Conservation (phyloP, 1,140 invertebrate species). For the Anastatus disparis region DNA sequence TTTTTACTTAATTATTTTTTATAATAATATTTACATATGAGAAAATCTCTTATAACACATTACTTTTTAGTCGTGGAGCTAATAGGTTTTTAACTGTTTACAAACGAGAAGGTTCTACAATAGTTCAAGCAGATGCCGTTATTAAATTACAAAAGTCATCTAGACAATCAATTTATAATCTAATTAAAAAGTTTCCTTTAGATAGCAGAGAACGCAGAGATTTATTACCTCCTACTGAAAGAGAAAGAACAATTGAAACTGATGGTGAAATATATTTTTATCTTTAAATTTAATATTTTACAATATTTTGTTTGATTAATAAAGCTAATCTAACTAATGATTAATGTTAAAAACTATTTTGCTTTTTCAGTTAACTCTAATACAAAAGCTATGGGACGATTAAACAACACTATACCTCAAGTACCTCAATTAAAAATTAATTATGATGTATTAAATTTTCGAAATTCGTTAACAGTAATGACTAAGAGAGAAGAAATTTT, state of each 20-base stretch:
- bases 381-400: conserved; percentile 69
- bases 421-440: conserved; percentile 69
- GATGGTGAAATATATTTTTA: conserved; percentile 51
- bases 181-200: conserved; percentile 77
- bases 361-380: conserved; percentile 63
- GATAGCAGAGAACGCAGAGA: conserved; percentile 78
- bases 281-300: too few species aligned
- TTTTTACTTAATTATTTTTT: conserved; percentile 55
- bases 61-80: conserved; percentile 71
- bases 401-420: conserved; percentile 74
- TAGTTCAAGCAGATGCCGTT: conserved; percentile 77
- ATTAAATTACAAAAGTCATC: conserved; percentile 75
- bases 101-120: conserved; percentile 77
- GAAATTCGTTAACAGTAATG: conserved; percentile 71
- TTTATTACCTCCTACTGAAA: conserved; percentile 70
- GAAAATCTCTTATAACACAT: background rate
- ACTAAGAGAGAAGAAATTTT: conserved; percentile 68
- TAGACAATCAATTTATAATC: conserved; percentile 69
- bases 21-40: background rate
- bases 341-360: background rate
- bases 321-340: background rate
- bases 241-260: conserved; percentile 56
- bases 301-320: too few species aligned
- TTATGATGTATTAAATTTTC: conserved; percentile 66
- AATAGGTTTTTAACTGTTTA: conserved; percentile 79